Conservation (phyloP, 2,797 vertebrate genomes). For the Vespertilio murinus region DNA sequence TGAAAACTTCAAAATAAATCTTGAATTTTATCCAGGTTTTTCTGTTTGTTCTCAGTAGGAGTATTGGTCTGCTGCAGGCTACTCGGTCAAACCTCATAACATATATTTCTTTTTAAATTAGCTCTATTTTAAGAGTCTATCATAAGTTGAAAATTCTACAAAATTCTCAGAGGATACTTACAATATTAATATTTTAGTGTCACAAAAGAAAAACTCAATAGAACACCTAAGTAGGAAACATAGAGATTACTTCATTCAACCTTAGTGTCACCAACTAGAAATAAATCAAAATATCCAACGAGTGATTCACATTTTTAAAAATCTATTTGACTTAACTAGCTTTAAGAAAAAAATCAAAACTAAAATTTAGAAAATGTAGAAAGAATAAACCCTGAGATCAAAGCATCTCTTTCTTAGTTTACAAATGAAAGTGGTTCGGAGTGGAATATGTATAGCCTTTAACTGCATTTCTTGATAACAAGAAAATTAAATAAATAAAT, state of each 20-base stretch:
- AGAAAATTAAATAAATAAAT: neutral
- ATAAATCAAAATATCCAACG: neutral
- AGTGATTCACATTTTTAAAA: neutral
- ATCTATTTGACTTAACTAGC: neutral
- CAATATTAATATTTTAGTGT: neutral
- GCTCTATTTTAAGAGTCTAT: neutral
- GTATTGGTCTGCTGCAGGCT: neutral
- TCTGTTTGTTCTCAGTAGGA: neutral
- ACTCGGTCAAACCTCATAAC: neutral
- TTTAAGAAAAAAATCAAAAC: constrained; percentile 25
- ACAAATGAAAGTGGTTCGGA: neutral
- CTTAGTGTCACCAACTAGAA: neutral
- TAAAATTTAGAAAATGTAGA: neutral
- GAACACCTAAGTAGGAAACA: neutral
- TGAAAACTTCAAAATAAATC: neutral
- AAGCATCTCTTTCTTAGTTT: neutral
- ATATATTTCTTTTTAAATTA: neutral
- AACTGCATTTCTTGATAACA: neutral
- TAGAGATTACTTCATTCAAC: neutral
- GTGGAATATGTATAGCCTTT: neutral
- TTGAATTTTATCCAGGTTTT: neutral
- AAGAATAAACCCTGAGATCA: neutral
- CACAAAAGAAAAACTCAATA: neutral
- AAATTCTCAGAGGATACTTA: neutral
- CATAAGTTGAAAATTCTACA: neutral